phyloP scores from a whole-genome alignment of 2,797 vertebrate species.

The Erithacus rubecula region DNA sequence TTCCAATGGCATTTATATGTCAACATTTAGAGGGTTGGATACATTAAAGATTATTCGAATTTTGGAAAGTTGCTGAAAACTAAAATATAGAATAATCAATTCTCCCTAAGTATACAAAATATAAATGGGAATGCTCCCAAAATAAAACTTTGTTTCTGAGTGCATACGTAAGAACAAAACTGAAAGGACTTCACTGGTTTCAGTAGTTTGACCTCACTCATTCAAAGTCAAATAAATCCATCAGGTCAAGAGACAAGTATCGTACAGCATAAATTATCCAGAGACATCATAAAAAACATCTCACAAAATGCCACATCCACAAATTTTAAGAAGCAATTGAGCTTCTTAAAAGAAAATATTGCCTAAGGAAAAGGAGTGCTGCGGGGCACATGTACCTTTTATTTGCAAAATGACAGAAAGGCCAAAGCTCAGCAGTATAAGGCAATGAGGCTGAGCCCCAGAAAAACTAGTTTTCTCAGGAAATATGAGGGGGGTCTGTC shows the following conservation, averaged over 20 bases:
- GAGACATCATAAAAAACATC: not conserved
- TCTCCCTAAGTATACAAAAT: not conserved
- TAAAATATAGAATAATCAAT: not conserved
- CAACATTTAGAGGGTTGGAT: not conserved
- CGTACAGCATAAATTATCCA: not conserved
- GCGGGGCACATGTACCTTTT: no score
- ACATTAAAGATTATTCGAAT: not conserved
- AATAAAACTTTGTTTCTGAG: not conserved
- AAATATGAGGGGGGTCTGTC: not conserved
- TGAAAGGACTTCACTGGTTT: not conserved
- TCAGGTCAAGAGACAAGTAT: not conserved
- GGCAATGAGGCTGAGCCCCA: not conserved
- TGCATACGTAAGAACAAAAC: not conserved
- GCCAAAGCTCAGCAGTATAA: not conserved
- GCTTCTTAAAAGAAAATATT: not conserved
- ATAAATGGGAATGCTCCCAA: not conserved
- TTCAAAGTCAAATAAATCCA: not conserved
- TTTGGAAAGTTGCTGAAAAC: not conserved
- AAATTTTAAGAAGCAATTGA: not conserved
- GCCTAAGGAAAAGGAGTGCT: not conserved
- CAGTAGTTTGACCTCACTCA: not conserved
- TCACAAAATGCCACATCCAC: not conserved
- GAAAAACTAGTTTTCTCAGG: not conserved
- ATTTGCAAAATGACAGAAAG: not conserved
- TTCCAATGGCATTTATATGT: not conserved